Percentiles rank a stretch among this genome's conserved stretches.
These are phyloP conservation scores for Osmerus mordax DNA, from an alignment of 2,113 vertebrate species.

Conservation along the genomic window DNA sequence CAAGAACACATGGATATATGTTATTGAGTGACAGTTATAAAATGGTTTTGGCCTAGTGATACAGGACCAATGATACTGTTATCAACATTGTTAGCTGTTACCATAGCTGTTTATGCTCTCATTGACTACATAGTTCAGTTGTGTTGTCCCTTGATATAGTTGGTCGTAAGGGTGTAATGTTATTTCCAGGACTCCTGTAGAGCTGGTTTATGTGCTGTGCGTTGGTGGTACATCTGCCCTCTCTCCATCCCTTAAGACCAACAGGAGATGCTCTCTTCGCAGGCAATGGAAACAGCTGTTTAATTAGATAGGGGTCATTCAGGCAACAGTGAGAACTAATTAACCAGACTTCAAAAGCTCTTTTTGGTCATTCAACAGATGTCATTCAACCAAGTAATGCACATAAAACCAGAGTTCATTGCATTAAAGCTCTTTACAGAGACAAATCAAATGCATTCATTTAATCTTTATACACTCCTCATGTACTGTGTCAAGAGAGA, in stretches of 20 bases:
- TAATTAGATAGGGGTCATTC: constrained; percentile 2
- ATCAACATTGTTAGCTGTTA: too few relatives aligned
- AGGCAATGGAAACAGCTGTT: neutral
- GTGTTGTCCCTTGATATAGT: constrained; percentile 23
- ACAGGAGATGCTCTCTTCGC: too few relatives aligned
- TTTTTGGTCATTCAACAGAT: constrained; percentile 4
- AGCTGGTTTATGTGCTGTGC: too few relatives aligned
- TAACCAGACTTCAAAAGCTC: neutral
- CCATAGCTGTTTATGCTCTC: too few relatives aligned
- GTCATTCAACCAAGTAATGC: neutral
- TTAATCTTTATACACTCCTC: neutral
- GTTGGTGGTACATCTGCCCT: too few relatives aligned
- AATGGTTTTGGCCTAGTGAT: too few relatives aligned
- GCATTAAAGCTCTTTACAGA: neutral
- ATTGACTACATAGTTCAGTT: too few relatives aligned
- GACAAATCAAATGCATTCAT: neutral
- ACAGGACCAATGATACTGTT: too few relatives aligned
- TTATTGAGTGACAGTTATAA: too few relatives aligned
- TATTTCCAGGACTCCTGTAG: too few relatives aligned
- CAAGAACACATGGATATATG: too few relatives aligned
- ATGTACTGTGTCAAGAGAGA: neutral
- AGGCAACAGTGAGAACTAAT: neutral
- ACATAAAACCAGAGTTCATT: constrained; percentile 2
- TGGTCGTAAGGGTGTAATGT: neutral
- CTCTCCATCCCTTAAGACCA: too few relatives aligned